Percentiles rank a stretch among this genome's conserved stretches.
These are phyloP conservation scores for Anser brachyrhynchus DNA, from an alignment of 2,113 vertebrate genomes.

Conservation along the genomic window DNA sequence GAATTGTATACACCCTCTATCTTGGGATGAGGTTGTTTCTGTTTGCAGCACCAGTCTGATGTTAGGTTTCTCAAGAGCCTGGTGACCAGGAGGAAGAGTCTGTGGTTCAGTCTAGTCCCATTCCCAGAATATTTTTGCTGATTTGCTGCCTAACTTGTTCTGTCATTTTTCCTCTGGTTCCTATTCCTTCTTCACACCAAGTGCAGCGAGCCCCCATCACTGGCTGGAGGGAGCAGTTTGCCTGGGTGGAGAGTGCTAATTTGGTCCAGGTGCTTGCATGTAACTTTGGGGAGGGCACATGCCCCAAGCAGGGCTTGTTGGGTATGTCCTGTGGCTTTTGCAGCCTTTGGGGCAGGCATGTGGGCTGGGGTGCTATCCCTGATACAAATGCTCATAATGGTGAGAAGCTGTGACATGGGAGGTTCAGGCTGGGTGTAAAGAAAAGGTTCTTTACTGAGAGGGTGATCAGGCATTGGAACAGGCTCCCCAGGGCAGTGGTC, in stretches of 20 bases:
- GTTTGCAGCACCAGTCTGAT: neutral
- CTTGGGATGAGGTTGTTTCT: neutral
- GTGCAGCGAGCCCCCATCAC: neutral
- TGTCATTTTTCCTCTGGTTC: neutral
- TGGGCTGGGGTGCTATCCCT: neutral
- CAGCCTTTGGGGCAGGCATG: rapidly evolving
- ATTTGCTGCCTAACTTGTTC: neutral
- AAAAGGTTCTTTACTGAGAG: no score
- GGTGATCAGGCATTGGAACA: no score
- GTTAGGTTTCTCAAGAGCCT: neutral
- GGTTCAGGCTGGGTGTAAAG: no score
- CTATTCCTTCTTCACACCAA: neutral
- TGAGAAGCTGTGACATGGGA: no score
- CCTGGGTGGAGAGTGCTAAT: neutral
- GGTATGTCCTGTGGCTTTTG: neutral
- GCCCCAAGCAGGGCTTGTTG: rapidly evolving
- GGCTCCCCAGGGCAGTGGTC: no score
- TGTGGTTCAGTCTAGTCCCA: neutral
- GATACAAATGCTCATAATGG: rapidly evolving
- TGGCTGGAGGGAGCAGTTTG: neutral
- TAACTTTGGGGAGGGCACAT: neutral
- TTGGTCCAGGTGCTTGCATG: neutral
- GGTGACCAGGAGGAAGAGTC: neutral
- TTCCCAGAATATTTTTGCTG: neutral
- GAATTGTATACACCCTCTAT: no score